Conservation (phyloP, 2,797 vertebrate genomes). For the Heteromormyrus szaboi region DNA sequence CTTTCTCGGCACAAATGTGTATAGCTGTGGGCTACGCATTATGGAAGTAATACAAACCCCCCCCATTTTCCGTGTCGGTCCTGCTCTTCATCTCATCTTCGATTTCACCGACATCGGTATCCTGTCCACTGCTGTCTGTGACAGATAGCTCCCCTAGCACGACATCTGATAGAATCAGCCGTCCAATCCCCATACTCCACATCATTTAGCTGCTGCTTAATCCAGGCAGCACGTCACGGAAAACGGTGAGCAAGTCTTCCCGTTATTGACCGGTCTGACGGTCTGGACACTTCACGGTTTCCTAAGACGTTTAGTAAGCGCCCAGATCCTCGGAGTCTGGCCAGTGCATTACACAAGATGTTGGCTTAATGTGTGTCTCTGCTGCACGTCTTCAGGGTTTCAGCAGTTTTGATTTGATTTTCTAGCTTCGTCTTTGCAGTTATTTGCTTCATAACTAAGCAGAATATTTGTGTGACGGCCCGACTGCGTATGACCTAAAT, state of each 20-base stretch:
- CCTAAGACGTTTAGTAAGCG: not conserved
- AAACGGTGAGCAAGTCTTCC: not conserved
- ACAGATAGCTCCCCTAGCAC: not conserved
- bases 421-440: not conserved
- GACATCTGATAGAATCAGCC: not conserved
- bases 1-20: not conserved
- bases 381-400: not conserved
- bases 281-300: not conserved
- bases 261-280: not conserved
- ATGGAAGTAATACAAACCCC: not conserved
- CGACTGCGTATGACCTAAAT: not conserved
- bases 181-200: not conserved
- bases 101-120: not conserved
- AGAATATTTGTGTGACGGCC: not conserved
- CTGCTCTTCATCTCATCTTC: not conserved
- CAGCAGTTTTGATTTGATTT: not conserved
- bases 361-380: not conserved
- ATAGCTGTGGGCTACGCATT: not conserved
- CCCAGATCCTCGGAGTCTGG: not conserved
- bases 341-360: not conserved
- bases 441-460: not conserved
- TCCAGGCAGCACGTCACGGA: not conserved
- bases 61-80: not conserved
- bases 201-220: not conserved
- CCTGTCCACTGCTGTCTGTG: not conserved